A percentile compares a stretch with the other conserved stretches of the same genome.
phyloP scores from a whole-genome alignment of 1,140 invertebrate genomes.

The Dysdera silvatica region DNA sequence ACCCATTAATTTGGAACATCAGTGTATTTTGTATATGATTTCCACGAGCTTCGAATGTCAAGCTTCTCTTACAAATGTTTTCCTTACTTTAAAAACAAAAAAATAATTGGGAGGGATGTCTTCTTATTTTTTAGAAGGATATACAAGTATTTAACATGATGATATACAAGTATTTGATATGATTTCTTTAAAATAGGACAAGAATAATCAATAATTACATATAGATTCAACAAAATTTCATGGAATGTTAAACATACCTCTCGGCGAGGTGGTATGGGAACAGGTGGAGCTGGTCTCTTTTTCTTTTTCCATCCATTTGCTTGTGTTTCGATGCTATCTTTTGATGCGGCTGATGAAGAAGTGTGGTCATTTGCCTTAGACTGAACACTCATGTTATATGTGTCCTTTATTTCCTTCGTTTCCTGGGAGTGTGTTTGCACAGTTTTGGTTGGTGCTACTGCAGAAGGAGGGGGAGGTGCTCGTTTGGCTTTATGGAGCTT shows the following conservation, averaged over 20 bases:
- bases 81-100: too few species aligned
- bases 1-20: too few species aligned
- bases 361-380: neutral
- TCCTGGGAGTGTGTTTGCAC: neutral
- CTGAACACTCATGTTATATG: conserved; percentile 6
- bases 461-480: conserved; percentile 16
- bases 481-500: conserved; percentile 14
- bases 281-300: conserved; percentile 68
- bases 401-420: neutral
- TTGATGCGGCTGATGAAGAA: neutral
- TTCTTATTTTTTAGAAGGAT: too few species aligned
- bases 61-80: too few species aligned
- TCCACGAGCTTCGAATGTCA: too few species aligned
- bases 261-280: conserved; percentile 58
- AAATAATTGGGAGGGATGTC: too few species aligned
- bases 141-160: too few species aligned
- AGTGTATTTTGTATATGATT: too few species aligned
- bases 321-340: neutral
- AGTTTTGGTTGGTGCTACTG: neutral
- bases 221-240: too few species aligned
- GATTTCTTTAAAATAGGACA: too few species aligned
- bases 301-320: conserved; percentile 51
- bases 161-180: too few species aligned
- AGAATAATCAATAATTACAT: too few species aligned
- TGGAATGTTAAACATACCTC: conserved; percentile 49